Base-by-base conservation (phyloP, 2,797 vertebrate species). In the Semaprochilodus insignis region DNA sequence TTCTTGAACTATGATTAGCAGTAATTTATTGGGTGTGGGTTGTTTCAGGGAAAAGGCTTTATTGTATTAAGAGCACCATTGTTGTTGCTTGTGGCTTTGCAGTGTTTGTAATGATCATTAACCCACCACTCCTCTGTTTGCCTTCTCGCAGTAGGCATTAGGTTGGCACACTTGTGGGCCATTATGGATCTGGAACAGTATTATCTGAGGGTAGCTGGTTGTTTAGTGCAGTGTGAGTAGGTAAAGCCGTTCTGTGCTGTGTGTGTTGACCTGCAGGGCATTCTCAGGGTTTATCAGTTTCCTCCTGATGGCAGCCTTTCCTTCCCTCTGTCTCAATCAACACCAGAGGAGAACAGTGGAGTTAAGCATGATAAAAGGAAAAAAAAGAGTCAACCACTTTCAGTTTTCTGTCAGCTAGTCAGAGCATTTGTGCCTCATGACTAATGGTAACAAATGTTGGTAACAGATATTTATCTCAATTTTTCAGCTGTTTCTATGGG, bases 291-390 rank as follows among this genome's bases (percentile, higher is more conserved):
- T 86, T 95, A 95, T 95, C 94, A 89, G 92, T 83, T 95, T 95
- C 94, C 94, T 94, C 91, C 92, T 92, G 83, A 90, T 73, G 81
- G 81, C 80, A 80, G 90, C 86, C 78, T 90, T 94, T 95, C 94
- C 93, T 93, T 94, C 93, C 93, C 87, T 62, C 62, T 87, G 75
- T 74, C 78, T 87, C 77, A 78, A 16, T 80, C 60, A 62, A 59
- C 69, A 79, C 57, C 17, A 13, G 48, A 78, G 23, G 31, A 67
- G 62, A 62, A 51, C 21, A 13, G 14, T 36, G 16, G 67, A 59
- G 36, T 52, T 36, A 48, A 27, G 25, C 75, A n/a, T 3, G 65
- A 48, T 77, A 59, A 63, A 77, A 52, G 2, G 36, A 67, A 74
- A 60, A 2, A 51, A 67, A 63, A 11, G 8, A 60, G 19, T 31